phyloP scores from a whole-genome alignment of 2,888 invertebrate genomes.

The Drosophila prolongata region DNA sequence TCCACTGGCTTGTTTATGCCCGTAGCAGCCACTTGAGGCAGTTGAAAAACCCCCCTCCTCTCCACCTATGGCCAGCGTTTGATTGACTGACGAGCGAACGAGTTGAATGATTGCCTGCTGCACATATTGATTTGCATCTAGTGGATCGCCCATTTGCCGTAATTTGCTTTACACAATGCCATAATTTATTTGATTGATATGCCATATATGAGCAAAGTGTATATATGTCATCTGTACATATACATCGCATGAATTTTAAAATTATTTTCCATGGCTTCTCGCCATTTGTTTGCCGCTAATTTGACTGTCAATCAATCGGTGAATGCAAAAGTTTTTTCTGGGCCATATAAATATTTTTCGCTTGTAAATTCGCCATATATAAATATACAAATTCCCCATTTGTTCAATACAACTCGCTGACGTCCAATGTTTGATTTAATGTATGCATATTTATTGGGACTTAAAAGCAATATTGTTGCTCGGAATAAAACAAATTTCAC shows the following conservation, averaged over 20 bases:
- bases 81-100: conserved; percentile 50
- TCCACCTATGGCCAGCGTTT: conserved; percentile 30
- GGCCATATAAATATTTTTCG: conserved; percentile 25
- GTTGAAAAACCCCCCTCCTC: conserved; percentile 15
- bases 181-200: conserved; percentile 75
- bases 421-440: conserved; percentile 40
- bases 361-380: conserved; percentile 37
- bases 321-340: conserved; percentile 47
- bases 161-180: conserved; percentile 41
- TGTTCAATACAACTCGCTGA: conserved; percentile 34
- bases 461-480: conserved; percentile 6
- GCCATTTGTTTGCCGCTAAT: conserved; percentile 74
- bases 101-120: conserved; percentile 48
- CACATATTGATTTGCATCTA: conserved; percentile 65
- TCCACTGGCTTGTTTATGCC: conserved; percentile 59
- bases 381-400: conserved; percentile 26
- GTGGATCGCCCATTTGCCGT: conserved; percentile 39
- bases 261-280: conserved; percentile 59
- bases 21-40: conserved; percentile 64
- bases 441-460: conserved; percentile 46
- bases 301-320: conserved; percentile 73
- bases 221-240: conserved; percentile 17
- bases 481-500: conserved; percentile 1
- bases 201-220: conserved; percentile 47
- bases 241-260: conserved; percentile 55